Conservation (phyloP, 2,888 invertebrate species). For the Cylindroiulus punctatus region DNA sequence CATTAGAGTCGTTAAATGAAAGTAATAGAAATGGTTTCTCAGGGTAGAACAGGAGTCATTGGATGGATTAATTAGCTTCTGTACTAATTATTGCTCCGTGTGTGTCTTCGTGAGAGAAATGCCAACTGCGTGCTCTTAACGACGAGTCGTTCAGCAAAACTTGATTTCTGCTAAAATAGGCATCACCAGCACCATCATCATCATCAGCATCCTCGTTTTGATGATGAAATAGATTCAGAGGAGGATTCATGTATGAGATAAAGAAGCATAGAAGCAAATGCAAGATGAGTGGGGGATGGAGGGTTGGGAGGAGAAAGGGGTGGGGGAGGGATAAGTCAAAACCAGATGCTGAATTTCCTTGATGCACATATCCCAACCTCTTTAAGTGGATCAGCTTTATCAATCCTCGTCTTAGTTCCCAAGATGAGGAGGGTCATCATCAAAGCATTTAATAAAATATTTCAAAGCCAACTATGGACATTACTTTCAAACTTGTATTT, state of each 20-base stretch:
- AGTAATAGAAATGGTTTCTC: conserved; percentile 51
- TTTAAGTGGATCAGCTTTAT: neutral
- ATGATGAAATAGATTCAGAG: conserved; percentile 49
- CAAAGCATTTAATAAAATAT: too few species aligned
- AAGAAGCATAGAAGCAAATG: neutral
- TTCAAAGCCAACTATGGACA: too few species aligned
- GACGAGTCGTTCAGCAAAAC: conserved; percentile 52
- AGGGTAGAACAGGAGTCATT: conserved; percentile 39
- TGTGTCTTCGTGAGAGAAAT: conserved; percentile 51
- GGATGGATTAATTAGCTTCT: conserved; percentile 55
- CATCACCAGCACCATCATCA: conserved; percentile 49
- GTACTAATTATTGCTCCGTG: conserved; percentile 53
- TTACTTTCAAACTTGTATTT: too few species aligned
- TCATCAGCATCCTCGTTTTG: conserved; percentile 17
- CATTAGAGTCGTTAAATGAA: conserved; percentile 49
- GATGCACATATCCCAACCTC: neutral
- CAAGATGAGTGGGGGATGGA: neutral
- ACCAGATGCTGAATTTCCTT: neutral
- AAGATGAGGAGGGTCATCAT: too few species aligned
- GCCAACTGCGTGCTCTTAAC: conserved; percentile 53
- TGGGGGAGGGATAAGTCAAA: neutral
- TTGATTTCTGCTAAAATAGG: conserved; percentile 51
- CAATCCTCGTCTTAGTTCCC: too few species aligned
- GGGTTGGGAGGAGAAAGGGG: neutral
- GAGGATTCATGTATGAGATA: conserved; percentile 33